Conservation (phyloP, 1,140 invertebrate genomes). For the Monomorium pharaonis region DNA sequence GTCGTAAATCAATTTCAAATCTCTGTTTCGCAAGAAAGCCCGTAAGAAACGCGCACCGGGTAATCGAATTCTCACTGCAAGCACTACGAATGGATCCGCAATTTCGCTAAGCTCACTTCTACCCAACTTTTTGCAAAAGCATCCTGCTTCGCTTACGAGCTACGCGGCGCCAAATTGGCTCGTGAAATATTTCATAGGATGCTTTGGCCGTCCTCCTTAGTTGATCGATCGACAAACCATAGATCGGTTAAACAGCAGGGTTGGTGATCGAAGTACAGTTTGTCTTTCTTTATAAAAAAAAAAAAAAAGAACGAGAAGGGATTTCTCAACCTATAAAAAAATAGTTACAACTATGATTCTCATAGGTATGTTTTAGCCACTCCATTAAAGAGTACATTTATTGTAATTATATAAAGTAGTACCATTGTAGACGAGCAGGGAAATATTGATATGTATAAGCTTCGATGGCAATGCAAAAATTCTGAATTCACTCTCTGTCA, state of each 20-base stretch:
- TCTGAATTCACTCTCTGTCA: background rate
- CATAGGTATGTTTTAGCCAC: too few species aligned
- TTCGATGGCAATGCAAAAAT: background rate
- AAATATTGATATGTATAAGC: background rate
- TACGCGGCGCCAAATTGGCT: conserved; percentile 63
- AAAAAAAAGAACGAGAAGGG: background rate
- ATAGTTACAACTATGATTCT: too few species aligned
- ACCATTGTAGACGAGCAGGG: background rate
- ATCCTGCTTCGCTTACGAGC: conserved; percentile 42
- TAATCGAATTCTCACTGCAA: conserved; percentile 68
- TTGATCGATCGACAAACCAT: background rate
- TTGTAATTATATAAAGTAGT: background rate
- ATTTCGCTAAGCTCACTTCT: conserved; percentile 29
- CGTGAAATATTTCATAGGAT: conserved; percentile 55
- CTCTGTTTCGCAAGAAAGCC: conserved; percentile 4
- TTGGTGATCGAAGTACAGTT: background rate
- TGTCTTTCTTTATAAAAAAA: background rate
- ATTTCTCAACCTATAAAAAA: too few species aligned
- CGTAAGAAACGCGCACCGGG: conserved; percentile 3
- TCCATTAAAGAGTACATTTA: background rate
- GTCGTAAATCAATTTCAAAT: conserved; percentile 35
- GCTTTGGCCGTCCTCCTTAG: background rate
- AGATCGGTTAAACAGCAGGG: background rate
- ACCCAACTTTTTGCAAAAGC: conserved; percentile 17
- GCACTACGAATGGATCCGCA: conserved; percentile 29